Evolutionary conservation across 2,797 vertebrate species (phyloP), one percentile per base, ranked within the genome.

Genomic region (Gymnoscopelus braueri): DNA sequence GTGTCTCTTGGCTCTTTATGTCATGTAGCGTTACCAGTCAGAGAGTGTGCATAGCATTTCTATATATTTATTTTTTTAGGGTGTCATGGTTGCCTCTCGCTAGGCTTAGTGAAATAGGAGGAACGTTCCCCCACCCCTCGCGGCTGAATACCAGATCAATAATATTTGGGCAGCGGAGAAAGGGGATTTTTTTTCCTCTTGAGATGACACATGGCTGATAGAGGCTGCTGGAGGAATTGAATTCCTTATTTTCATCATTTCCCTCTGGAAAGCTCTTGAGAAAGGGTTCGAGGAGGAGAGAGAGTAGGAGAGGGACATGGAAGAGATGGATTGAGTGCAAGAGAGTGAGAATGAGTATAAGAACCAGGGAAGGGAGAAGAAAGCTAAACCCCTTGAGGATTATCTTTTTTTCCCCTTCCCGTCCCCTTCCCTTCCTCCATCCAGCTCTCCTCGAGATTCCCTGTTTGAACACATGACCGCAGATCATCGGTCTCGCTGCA

Each of bases 351-450:
- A 23, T 55, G 48, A 58, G 39, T 44, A 9, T 44, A 44, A 44
- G 9, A 44, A 10, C 39, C 5, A 44, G 9, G 39, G 39, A 44
- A 44, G n/a, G 48, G 47, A 44, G 53, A 66, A 60, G 49, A 55
- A 64, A 81, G 67, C 78, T 74, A 87, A 81, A 87, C 79, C 85
- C 72, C 80, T 65, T 39, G 75, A 79, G 86, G 86, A 92, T 92
- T 86, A 90, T 88, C 80, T 83, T 78, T 77, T 65, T 69, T 64
- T 80, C 80, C 68, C 79, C 47, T 60, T 49, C 29, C 51, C 69
- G 59, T 61, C 15, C 15, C 11, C 54, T 9, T 56, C 44, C 35
- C 56, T 73, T 62, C 23, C 60, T 57, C 59, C 65, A 66, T 68
- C 71, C 59, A 60, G 61, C 67, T 75, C 66, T 63, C 59, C 71